Conservation (phyloP, 2,888 invertebrate species). For the Apamea epomidion region DNA sequence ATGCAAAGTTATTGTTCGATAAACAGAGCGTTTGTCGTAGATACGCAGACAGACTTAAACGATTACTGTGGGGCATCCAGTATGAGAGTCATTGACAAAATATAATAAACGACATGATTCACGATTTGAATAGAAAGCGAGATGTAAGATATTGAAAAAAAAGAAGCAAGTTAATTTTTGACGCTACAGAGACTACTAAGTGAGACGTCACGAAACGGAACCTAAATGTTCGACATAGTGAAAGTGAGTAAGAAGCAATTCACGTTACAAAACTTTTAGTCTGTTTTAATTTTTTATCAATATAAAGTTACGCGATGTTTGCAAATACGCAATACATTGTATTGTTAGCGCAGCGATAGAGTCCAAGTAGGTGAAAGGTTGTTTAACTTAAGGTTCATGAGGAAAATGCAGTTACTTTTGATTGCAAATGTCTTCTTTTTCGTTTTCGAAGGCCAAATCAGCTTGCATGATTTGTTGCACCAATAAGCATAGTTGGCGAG, state of each 20-base stretch:
- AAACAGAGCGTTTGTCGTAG: conserved; percentile 66
- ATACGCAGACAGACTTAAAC: conserved; percentile 55
- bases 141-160: conserved; percentile 72
- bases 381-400: conserved; percentile 40
- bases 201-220: conserved; percentile 82
- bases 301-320: conserved; percentile 58
- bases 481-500: conserved; percentile 72
- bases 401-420: conserved; percentile 79
- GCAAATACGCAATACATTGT: conserved; percentile 56
- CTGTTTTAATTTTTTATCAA: conserved; percentile 67
- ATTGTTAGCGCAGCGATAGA: conserved; percentile 27
- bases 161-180: conserved; percentile 74
- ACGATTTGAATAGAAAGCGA: conserved; percentile 82
- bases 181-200: conserved; percentile 72
- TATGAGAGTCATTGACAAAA: conserved; percentile 61
- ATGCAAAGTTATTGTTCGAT: conserved; percentile 71
- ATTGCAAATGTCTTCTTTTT: conserved; percentile 80
- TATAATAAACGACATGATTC: conserved; percentile 70
- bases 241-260: conserved; percentile 85
- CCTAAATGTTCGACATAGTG: conserved; percentile 83
- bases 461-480: conserved; percentile 81
- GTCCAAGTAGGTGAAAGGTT: conserved; percentile 19
- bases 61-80: conserved; percentile 53
- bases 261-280: conserved; percentile 77
- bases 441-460: conserved; percentile 79